A percentile compares a stretch with the other conserved stretches of the same genome.
phyloP scores from a whole-genome alignment of 64 coral and sea anemone genomes.

The Dendronephthya gigantea region DNA sequence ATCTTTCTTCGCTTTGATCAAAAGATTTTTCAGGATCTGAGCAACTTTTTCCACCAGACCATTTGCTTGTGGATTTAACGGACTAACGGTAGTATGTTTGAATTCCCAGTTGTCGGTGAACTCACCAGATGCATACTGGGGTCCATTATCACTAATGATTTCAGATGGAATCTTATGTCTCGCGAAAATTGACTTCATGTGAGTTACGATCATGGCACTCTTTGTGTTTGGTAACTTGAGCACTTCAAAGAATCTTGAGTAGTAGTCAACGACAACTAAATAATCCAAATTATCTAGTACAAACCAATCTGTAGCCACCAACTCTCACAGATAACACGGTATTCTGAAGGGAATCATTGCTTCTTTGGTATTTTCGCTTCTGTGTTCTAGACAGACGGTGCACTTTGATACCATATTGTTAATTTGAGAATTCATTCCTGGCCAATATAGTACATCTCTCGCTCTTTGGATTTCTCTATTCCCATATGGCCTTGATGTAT shows the following conservation, averaged over 20 bases:
- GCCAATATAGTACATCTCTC: no score
- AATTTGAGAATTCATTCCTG: no score
- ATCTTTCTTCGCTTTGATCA: conserved; percentile 20
- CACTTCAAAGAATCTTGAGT: conserved; percentile 12
- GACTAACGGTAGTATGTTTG: neutral
- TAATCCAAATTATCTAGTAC: neutral
- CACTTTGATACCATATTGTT: conserved; percentile 6
- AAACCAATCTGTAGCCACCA: neutral
- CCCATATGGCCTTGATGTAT: conserved; percentile 16
- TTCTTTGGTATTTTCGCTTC: conserved; percentile 7
- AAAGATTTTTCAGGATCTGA: conserved; percentile 3
- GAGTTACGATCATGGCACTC: neutral
- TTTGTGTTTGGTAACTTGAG: neutral
- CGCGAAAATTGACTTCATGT: neutral
- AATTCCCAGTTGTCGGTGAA: conserved; percentile 16
- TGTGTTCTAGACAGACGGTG: neutral
- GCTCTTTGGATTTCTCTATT: conserved; percentile 16
- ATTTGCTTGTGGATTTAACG: conserved; percentile 25
- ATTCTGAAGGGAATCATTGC: conserved; percentile 5
- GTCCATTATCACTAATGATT: conserved; percentile 10
- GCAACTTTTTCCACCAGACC: conserved; percentile 19
- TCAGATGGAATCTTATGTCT: conserved; percentile 5
- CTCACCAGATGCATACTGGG: neutral
- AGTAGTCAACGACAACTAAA: neutral
- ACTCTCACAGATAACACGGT: neutral